Evolutionary conservation across 2,888 invertebrate species (phyloP).

Genomic region (Himalopsyche kuldschensis): DNA sequence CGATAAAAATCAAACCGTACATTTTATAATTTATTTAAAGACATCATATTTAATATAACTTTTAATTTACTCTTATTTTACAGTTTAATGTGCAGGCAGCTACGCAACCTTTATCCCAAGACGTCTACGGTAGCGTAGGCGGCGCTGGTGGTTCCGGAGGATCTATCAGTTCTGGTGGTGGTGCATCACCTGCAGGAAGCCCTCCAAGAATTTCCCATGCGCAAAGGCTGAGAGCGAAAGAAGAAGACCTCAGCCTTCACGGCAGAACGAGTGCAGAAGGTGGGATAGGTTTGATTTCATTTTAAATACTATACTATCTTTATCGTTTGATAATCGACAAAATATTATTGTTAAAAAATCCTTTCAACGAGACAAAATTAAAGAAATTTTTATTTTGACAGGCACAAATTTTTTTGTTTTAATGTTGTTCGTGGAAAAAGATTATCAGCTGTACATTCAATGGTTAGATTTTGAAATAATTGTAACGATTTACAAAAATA

Average conservation of each 20-base stretch:
- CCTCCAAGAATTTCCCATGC: conserved; percentile 44
- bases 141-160: conserved; percentile 33
- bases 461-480: too few relatives aligned
- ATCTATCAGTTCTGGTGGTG: conserved; percentile 38
- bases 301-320: too few relatives aligned
- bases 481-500: too few relatives aligned
- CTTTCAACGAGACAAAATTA: too few relatives aligned
- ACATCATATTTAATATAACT: not conserved
- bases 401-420: too few relatives aligned
- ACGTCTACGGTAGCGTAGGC: conserved; percentile 42
- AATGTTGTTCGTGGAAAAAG: too few relatives aligned
- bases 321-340: too few relatives aligned
- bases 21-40: too few relatives aligned
- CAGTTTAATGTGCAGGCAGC: conserved; percentile 55
- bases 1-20: too few relatives aligned
- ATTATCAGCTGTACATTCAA: too few relatives aligned
- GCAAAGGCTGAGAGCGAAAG: conserved; percentile 60
- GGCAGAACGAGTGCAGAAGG: conserved; percentile 65
- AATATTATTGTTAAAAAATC: too few relatives aligned
- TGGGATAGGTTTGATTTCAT: conserved; percentile 39
- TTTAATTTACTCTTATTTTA: conserved; percentile 24
- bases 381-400: too few relatives aligned
- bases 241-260: conserved; percentile 65
- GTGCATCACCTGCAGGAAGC: conserved; percentile 44
- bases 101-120: conserved; percentile 48